Base-by-base conservation (phyloP, 2,888 invertebrate species). In the Platerodrilus igneus region DNA sequence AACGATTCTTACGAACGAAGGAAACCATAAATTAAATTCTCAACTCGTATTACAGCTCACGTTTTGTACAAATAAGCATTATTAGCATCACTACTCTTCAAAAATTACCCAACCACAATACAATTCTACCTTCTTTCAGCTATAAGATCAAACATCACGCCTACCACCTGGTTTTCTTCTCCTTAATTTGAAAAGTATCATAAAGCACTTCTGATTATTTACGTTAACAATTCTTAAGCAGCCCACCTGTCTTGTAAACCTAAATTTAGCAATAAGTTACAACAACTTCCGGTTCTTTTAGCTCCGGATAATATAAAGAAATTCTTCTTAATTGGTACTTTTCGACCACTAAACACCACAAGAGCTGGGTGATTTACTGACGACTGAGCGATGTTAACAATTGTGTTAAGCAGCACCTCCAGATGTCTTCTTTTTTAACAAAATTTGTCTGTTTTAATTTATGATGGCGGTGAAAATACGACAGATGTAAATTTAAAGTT, bases 81-180 rank as follows among this genome's bases (percentile, higher is more conserved):
- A n/a, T n/a, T n/a, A n/a, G n/a, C n/a, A n/a, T n/a, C n/a, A n/a
- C n/a, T n/a, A n/a, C n/a, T 11, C 18, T 19, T 20, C 18, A 2
- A 37, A 29, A 41, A 37, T 37, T 41, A 10, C 27, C 9, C n/a
- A 35, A 27, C 31, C 38, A 39, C 43, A 44, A 40, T 39, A 35
- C 37, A 38, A 15, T 37, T 41, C 30, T 29, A 14, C 41, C 41
- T 37, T 41, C 45, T 43, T 47, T 43, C 38, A 28, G 30, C 37
- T 34, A 30, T 34, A 36, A 51, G 45, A 50, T 47, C 45, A 48
- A 53, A 52, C 52, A 54, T 53, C 51, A 55, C 56, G 56, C 53
- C 52, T 51, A 48, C 55, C 56, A 56, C 56, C 56, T 56, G 56
- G 56, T 51, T 50, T 54, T 50, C 26, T 25, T 41, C 42, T 45